Conservation (phyloP, 2,113 vertebrate genomes). For the Theropithecus gelada region DNA sequence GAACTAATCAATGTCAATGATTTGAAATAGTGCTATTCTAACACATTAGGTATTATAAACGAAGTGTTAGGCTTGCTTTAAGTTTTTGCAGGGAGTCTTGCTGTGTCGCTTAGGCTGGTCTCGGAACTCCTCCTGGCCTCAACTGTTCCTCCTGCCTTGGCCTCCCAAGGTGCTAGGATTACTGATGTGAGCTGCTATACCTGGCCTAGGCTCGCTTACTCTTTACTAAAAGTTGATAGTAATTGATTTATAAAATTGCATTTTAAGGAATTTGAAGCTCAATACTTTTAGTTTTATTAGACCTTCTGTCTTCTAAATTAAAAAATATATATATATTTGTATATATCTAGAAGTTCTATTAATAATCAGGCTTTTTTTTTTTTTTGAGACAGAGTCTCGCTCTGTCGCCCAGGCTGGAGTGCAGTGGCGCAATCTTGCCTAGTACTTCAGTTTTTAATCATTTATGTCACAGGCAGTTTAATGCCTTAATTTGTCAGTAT, state of each 20-base stretch:
- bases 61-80: not conserved
- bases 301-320: not conserved
- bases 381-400: too few species aligned
- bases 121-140: too few species aligned
- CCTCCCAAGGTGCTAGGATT: too few species aligned
- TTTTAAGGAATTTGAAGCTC: conserved; percentile 2
- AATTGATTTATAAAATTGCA: not conserved
- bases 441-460: not conserved
- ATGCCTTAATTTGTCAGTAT: not conserved
- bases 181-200: too few species aligned
- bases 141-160: too few species aligned
- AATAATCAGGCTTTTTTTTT: not conserved
- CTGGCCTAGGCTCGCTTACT: not conserved
- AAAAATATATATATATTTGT: too few species aligned
- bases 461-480: not conserved
- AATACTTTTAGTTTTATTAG: not conserved
- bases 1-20: not conserved
- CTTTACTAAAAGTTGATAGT: not conserved
- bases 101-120: too few species aligned
- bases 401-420: too few species aligned
- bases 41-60: conserved; percentile 1
- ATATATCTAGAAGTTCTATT: not conserved
- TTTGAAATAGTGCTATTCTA: not conserved
- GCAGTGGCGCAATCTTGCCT: too few species aligned
- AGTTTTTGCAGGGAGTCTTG: too few species aligned